Conservation (phyloP, 2,113 vertebrate species). For the Spea multiplicata region DNA sequence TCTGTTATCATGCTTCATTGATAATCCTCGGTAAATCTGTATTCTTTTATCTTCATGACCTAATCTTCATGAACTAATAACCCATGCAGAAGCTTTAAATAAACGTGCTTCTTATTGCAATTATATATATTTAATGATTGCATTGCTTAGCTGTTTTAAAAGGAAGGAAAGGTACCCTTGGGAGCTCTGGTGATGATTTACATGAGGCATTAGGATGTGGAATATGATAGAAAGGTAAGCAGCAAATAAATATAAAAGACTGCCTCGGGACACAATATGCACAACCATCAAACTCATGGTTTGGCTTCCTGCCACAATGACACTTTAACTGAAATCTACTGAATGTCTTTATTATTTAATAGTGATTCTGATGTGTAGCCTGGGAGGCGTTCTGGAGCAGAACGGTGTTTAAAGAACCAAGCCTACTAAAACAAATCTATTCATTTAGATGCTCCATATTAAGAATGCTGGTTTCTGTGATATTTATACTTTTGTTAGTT, state of each 20-base stretch:
- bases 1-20: neutral
- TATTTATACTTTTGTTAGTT: no score
- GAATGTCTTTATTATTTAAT: slow-evolving; percentile 35
- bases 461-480: no score
- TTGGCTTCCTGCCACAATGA: slow-evolving; percentile 23
- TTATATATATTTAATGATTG: slow-evolving; percentile 30
- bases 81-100: neutral
- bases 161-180: slow-evolving; percentile 16
- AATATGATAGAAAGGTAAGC: slow-evolving; percentile 20
- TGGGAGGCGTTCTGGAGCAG: slow-evolving; percentile 3
- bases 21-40: neutral
- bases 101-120: slow-evolving; percentile 13
- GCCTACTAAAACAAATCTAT: no score
- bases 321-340: slow-evolving; percentile 29
- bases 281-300: slow-evolving; percentile 29
- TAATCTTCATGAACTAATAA: neutral
- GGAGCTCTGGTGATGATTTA: slow-evolving; percentile 20
- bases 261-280: slow-evolving; percentile 27
- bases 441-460: no score
- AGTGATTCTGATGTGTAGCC: neutral
- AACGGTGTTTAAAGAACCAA: slow-evolving; percentile 17
- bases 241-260: slow-evolving; percentile 1
- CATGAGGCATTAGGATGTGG: slow-evolving; percentile 10
- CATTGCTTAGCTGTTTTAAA: neutral
- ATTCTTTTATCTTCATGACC: neutral